Base-by-base conservation (phyloP, 1,140 invertebrate genomes). In the Drosophila guanche region DNA sequence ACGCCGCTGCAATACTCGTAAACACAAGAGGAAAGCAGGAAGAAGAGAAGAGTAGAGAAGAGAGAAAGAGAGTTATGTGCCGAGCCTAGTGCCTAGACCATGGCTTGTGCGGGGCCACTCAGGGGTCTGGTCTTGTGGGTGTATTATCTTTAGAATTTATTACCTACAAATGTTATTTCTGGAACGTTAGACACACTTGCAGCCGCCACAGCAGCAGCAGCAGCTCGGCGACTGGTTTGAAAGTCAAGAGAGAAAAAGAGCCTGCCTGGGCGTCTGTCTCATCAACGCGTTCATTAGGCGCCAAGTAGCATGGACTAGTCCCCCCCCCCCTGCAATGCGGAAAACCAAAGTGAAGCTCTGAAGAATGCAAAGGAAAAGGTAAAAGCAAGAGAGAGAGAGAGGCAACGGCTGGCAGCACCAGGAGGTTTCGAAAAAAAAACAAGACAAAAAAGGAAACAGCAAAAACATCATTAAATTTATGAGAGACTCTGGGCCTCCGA, bases 131-230 rank as follows among this genome's bases (percentile, higher is more conserved):
- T 43, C 68, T 71, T 60, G 81, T 86, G 81, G 81, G 81, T 85
- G 81, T 85, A 85, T 85, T 85, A 85, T 85, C 81, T 85, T 86
- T 85, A 80, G 81, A 85, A 85, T 85, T 85, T 85, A 85, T 85
- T 85, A 86, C 81, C 81, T 70, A 86, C 81, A 85, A 85, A 85
- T 85, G 81, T 85, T 85, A 85, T 85, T 85, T 85, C 81, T 85
- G 80, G 81, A 80, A 81, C 81, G 81, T 85, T 85, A 86, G 81
- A 86, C 81, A 73, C 73, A 77, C 69, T 57, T 42, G 33, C 42
- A 58, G 33, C 33, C 10, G 33, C 33, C 3, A 0, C 29, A 2
- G 27, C 27, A 3, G 27, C 27, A 25, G 42, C 45, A 33, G 29
- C 50, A 48, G 40, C 12, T 23, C 42, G 41, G 56, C 41, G 33